These are phyloP conservation scores for Cosmia trapezina DNA, from an alignment of 2,888 invertebrate species.

Conservation along the genomic window DNA sequence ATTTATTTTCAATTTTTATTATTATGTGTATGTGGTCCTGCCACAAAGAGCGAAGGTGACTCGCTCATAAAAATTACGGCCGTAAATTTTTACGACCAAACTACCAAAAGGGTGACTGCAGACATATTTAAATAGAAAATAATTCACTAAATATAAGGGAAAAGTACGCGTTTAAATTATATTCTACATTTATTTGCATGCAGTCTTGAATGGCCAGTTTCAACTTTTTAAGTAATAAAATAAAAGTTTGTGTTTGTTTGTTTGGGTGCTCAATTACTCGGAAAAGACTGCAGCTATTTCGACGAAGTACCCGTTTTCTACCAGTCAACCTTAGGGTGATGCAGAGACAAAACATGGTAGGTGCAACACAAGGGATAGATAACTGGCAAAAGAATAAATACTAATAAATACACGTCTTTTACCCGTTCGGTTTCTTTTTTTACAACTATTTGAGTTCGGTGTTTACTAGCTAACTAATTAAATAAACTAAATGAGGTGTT, in stretches of 20 bases:
- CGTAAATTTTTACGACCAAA: constrained; percentile 67
- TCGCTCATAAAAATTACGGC: constrained; percentile 65
- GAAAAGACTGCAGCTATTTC: constrained; percentile 53
- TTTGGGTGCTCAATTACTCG: constrained; percentile 51
- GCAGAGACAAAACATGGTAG: no score
- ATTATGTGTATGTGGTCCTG: constrained; percentile 36
- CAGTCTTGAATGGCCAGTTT: constrained; percentile 38
- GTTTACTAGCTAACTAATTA: no score
- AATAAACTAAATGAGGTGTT: no score
- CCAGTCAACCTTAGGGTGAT: no score
- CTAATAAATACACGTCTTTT: no score
- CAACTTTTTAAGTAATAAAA: constrained; percentile 47
- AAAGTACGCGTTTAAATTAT: constrained; percentile 53
- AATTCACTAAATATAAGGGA: constrained; percentile 56
- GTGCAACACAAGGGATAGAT: no score
- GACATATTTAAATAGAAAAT: constrained; percentile 64
- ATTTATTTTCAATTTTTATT: constrained; percentile 41
- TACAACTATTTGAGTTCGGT: no score
- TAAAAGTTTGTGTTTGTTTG: constrained; percentile 42
- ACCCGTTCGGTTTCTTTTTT: no score
- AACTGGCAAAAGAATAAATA: no score
- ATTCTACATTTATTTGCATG: constrained; percentile 43
- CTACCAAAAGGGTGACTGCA: constrained; percentile 56
- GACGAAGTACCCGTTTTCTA: no score
- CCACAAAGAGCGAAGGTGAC: constrained; percentile 62